These are phyloP conservation scores for Colletes collaris DNA, from an alignment of 2,888 invertebrate species.

Conservation along the genomic window DNA sequence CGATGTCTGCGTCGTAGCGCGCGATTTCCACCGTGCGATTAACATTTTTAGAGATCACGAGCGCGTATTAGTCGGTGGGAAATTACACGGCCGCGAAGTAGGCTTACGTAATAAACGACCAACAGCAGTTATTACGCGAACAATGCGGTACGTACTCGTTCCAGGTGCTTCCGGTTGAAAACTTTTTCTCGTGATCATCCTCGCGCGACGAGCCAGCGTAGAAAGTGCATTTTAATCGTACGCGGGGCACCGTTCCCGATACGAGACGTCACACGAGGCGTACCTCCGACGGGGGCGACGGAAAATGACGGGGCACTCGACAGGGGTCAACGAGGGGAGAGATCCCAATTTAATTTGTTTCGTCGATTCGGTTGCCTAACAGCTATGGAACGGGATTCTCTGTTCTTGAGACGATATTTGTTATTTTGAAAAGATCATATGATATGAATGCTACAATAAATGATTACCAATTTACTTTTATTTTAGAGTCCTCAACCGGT, in stretches of 20 bases:
- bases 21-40: slow-evolving; percentile 3
- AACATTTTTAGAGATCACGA: slow-evolving; percentile 10
- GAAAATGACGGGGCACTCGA: slow-evolving; percentile 26
- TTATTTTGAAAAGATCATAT: too few relatives aligned
- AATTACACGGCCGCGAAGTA: slow-evolving; percentile 28
- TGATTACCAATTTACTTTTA: too few relatives aligned
- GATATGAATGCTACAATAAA: too few relatives aligned
- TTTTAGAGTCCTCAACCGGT: too few relatives aligned
- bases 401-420: too few relatives aligned
- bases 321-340: slow-evolving; percentile 18
- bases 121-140: slow-evolving; percentile 57
- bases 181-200: slow-evolving; percentile 76
- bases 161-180: slow-evolving; percentile 61
- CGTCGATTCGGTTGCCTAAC: slow-evolving; percentile 7
- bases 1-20: too few relatives aligned
- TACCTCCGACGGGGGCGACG: neutral
- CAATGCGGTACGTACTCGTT: slow-evolving; percentile 55
- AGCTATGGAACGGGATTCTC: neutral
- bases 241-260: slow-evolving; percentile 37
- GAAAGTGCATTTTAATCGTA: slow-evolving; percentile 74
- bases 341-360: slow-evolving; percentile 38
- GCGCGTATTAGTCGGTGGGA: slow-evolving; percentile 12
- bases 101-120: slow-evolving; percentile 48
- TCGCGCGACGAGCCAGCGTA: slow-evolving; percentile 70
- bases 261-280: slow-evolving; percentile 2